Base-by-base conservation (phyloP, 2,888 invertebrate species). In the Protodeltote pygarga region DNA sequence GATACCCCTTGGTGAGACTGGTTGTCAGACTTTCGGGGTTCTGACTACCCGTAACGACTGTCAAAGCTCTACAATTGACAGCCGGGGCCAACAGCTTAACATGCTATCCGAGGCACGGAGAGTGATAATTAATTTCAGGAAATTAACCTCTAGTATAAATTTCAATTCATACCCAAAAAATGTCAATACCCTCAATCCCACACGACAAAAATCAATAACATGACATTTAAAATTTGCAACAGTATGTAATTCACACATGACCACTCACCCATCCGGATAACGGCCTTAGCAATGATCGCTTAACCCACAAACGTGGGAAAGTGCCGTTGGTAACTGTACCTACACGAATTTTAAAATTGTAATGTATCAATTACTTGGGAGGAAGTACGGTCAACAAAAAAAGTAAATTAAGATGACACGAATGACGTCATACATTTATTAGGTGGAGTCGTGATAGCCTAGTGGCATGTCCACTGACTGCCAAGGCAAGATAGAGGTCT, bases 231-330 rank as follows among this genome's bases (percentile, higher is more conserved):
- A 55, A 50, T 54, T 58, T 24, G 41, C 59, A 38, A 33, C 6
- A 24, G 9, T 3, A 6, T 23, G 42, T 33, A 16, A 51, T 5
- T 23, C 10, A 39, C 24, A 40, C n/a, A 14, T 39, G 48, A 53
- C 57, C 58, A 42, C 48, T 59, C 40, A 41, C 31, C 60, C 44
- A 45, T 64, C 66, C 55, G 62, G 52, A 14, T 61, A 61, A 61
- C 66, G 66, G 62, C 55, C 62, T 34, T 11, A 3, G 2, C 24
- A 16, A 8, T 25, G 40, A 35, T 20, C 29, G 50, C 27, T 65
- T 61, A 65, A 65, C 64, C 65, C 39, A 64, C 29, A 41, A 49
- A 38, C 46, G 65, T 65, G 62, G 39, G 65, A 65, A 61, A 42
- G 23, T 37, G 17, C 0, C 4, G 15, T 4, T 1, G n/a, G 1